These are phyloP conservation scores for Pollenia amentaria DNA, from an alignment of 2,888 invertebrate genomes.

Conservation along the genomic window DNA sequence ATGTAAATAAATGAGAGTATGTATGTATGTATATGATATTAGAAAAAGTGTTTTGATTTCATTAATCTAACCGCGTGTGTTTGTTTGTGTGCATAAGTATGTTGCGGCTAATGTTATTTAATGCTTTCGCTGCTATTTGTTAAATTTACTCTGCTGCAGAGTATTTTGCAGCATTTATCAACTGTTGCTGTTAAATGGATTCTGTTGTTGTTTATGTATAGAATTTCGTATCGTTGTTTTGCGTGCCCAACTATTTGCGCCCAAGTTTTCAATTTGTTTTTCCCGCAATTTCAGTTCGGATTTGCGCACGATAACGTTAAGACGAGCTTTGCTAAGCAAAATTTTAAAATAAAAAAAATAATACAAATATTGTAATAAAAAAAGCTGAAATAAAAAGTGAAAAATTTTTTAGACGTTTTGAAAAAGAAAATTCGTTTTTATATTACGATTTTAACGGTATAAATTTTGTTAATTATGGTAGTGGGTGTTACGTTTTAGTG, in stretches of 20 bases:
- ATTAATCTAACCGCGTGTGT: background rate
- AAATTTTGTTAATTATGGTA: no score
- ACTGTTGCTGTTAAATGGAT: constrained; percentile 56
- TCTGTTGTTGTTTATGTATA: constrained; percentile 43
- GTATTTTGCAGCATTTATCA: constrained; percentile 38
- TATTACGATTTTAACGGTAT: no score
- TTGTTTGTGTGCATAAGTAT: constrained; percentile 4
- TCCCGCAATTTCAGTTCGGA: constrained; percentile 83
- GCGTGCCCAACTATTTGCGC: constrained; percentile 70
- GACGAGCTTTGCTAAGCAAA: constrained; percentile 80
- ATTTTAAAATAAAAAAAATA: background rate
- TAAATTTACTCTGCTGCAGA: constrained; percentile 25
- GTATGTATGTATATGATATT: background rate
- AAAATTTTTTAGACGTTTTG: background rate
- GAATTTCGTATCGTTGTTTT: constrained; percentile 42
- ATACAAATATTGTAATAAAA: background rate
- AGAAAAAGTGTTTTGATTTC: constrained; percentile 48
- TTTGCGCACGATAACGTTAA: constrained; percentile 84
- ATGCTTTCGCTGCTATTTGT: constrained; percentile 44
- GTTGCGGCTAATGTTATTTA: constrained; percentile 34
- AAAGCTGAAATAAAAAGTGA: constrained; percentile 42
- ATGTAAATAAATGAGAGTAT: constrained; percentile 10
- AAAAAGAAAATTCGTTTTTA: no score
- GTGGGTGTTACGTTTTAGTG: no score
- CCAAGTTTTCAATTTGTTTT: constrained; percentile 80